Evolutionary conservation across 2,888 invertebrate genomes (phyloP), one percentile per base, ranked within the genome.

Genomic region (Ecliptopera silaceata): DNA sequence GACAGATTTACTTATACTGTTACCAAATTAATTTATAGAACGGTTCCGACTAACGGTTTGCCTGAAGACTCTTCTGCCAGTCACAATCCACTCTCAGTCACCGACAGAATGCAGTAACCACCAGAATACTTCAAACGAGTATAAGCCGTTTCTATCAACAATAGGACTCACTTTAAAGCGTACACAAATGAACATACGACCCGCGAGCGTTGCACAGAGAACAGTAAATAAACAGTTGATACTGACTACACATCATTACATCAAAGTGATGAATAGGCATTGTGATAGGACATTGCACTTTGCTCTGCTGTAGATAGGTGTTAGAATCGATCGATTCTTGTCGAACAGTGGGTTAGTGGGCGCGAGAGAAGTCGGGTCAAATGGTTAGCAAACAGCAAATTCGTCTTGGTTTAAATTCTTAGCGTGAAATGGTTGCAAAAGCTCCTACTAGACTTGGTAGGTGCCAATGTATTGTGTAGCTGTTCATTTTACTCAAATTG

Each of bases 161-260:
- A 71, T 78, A 80, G 61, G 73, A 70, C 59, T 59, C 59, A 64
- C 58, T 77, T 76, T 75, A 34, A 63, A 48, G 54, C 44, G 62
- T 54, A 53, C 48, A 22, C 61, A 59, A 59, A 61, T 48, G 50
- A 55, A 75, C 75, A 74, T 85, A 74, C 69, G 75, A 70, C 75
- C 58, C 56, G 65, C 63, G 59, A 70, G 59, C 63, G 61, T 63
- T 69, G 68, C 73, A 71, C 69, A 69, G 65, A 71, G 62, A 74
- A 74, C 81, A 80, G 84, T 87, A 88, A 88, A 89, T 88, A 88
- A 90, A 90, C 88, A 88, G 85, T 88, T 84, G 87, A 88, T 87
- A 88, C 82, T 77, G 78, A 83, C 86, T 84, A 85, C 84, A 86
- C 86, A 86, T 87, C 82, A 86, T 87, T 86, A 85, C 84, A 86